phyloP scores from a whole-genome alignment of 2,888 invertebrate genomes.

The Brachyptera risi region DNA sequence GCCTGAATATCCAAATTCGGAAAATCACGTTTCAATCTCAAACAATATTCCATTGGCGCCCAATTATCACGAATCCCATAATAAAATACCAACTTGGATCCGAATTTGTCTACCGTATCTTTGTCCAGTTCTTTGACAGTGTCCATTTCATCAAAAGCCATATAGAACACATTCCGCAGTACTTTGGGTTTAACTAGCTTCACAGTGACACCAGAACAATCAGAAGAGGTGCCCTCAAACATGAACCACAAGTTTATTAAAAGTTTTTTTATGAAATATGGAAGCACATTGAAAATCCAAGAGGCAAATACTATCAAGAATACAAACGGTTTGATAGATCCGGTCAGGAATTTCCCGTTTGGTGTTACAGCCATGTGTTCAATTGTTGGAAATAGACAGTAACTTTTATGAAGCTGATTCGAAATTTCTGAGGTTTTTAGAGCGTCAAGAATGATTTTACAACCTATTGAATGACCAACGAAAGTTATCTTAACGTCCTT shows the following conservation, averaged over 20 bases:
- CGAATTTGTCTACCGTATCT: conserved; percentile 53
- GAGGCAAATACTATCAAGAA: conserved; percentile 48
- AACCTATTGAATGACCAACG: conserved; percentile 88
- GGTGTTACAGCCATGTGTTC: conserved; percentile 73
- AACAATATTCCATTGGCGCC: conserved; percentile 71
- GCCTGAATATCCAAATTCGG: conserved; percentile 58
- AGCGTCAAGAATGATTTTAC: conserved; percentile 74
- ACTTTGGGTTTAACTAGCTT: conserved; percentile 24
- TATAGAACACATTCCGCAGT: conserved; percentile 56
- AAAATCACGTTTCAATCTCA: conserved; percentile 57
- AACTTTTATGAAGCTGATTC: conserved; percentile 53
- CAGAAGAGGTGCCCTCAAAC: conserved; percentile 22
- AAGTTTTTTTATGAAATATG: conserved; percentile 48
- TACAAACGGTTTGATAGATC: conserved; percentile 51
- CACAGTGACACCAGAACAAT: conserved; percentile 19
- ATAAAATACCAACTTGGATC: conserved; percentile 68
- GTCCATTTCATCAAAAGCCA: conserved; percentile 80
- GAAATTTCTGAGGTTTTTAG: conserved; percentile 45
- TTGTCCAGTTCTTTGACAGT: conserved; percentile 62
- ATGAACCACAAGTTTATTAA: conserved; percentile 54
- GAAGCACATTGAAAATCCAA: conserved; percentile 53
- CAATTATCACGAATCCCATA: conserved; percentile 79
- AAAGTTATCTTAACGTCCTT: conserved; percentile 69
- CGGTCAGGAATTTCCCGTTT: conserved; percentile 68
- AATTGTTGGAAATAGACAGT: conserved; percentile 82